A percentile compares a stretch with the other conserved stretches of the same genome.
Conservation (phyloP, 2,888 invertebrate species). For the Harpalus rufipes region DNA sequence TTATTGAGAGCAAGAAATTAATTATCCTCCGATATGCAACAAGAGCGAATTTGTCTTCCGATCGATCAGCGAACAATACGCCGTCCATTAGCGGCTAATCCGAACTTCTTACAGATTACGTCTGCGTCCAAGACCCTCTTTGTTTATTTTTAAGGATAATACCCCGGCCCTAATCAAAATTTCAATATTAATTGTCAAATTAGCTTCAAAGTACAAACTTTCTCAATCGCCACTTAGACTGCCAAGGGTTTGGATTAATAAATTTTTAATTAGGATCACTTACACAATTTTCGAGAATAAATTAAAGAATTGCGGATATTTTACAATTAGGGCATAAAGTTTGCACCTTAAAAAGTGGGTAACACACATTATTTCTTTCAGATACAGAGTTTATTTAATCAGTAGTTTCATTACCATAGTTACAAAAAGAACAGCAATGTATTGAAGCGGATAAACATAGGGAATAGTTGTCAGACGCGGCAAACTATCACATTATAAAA, state of each 20-base stretch:
- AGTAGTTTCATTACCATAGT: too few species aligned
- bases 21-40: constrained; percentile 15
- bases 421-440: too few species aligned
- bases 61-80: background rate
- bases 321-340: background rate
- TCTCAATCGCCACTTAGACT: background rate
- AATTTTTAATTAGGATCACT: constrained; percentile 3
- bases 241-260: background rate
- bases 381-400: too few species aligned
- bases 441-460: too few species aligned
- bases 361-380: too few species aligned
- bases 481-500: too few species aligned
- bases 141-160: constrained; percentile 41
- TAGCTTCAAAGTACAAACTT: constrained; percentile 29
- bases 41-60: background rate
- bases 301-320: background rate
- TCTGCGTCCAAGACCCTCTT: constrained; percentile 1
- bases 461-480: too few species aligned
- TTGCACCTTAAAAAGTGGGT: too few species aligned
- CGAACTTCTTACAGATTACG: constrained; percentile 25
- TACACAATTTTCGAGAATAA: background rate
- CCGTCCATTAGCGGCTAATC: constrained; percentile 39
- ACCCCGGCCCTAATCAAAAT: constrained; percentile 28
- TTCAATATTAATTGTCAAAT: constrained; percentile 41
- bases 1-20: constrained; percentile 29